phyloP scores from a whole-genome alignment of 2,797 vertebrate genomes.

The Pseudomugil gertrudae region DNA sequence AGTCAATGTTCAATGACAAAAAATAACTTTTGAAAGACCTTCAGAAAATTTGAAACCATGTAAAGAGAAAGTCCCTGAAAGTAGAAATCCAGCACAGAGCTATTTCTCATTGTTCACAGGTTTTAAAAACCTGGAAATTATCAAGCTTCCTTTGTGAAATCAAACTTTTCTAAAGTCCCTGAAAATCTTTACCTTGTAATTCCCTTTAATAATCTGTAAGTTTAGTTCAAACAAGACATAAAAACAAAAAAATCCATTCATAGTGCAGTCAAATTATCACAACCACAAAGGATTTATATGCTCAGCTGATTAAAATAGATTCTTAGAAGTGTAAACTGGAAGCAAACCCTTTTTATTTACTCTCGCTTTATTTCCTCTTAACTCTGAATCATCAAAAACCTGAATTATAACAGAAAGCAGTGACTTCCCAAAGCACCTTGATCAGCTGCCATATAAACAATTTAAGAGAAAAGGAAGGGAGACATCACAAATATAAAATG shows the following conservation, averaged over 20 bases:
- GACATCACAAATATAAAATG: background rate
- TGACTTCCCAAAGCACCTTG: background rate
- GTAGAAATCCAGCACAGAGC: background rate
- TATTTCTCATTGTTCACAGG: conserved; percentile 18
- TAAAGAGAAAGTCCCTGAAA: too few relatives aligned
- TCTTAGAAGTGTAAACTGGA: conserved; percentile 5
- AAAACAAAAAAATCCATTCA: too few relatives aligned
- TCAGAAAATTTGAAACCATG: too few relatives aligned
- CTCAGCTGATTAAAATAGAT: background rate
- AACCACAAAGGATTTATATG: background rate
- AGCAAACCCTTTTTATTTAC: conserved; percentile 1
- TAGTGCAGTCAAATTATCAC: background rate
- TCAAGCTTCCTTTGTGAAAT: conserved; percentile 12
- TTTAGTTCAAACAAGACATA: too few relatives aligned
- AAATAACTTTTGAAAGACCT: too few relatives aligned
- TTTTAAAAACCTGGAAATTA: conserved; percentile 19
- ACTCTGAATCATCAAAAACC: background rate
- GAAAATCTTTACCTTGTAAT: conserved; percentile 17
- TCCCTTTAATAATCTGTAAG: background rate
- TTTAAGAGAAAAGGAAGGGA: conserved; percentile 1
- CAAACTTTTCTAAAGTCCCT: conserved; percentile 8
- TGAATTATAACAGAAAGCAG: background rate
- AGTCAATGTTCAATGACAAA: background rate
- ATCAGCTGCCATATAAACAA: background rate
- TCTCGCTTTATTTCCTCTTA: conserved; percentile 1